Conservation (phyloP, 2,888 invertebrate species). For the Habrosyne pyritoides region DNA sequence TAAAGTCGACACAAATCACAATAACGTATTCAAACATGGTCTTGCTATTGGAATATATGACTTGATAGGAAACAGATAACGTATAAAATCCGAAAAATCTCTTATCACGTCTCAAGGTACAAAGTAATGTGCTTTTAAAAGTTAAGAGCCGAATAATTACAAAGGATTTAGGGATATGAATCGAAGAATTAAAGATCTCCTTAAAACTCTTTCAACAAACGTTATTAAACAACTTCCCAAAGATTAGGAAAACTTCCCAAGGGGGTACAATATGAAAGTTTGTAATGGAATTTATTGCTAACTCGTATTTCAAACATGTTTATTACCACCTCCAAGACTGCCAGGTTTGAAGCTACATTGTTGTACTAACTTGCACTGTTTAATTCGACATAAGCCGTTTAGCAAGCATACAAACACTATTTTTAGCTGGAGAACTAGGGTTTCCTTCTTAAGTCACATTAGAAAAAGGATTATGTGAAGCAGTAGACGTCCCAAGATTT, state of each 20-base stretch:
- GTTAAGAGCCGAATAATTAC: not conserved
- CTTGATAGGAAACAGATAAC: conserved; percentile 11
- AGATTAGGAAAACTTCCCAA: conserved; percentile 16
- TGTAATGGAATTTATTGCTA: conserved; percentile 19
- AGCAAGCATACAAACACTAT: not conserved
- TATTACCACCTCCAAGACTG: conserved; percentile 16
- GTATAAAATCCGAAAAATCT: conserved; percentile 6
- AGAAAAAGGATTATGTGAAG: not conserved
- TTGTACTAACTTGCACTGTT: not conserved
- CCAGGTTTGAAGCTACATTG: not conserved
- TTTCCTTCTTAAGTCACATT: not conserved
- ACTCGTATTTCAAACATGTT: conserved; percentile 25
- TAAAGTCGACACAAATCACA: conserved; percentile 23
- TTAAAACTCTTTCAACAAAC: conserved; percentile 11
- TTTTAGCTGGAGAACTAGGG: not conserved
- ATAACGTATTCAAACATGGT: conserved; percentile 19
- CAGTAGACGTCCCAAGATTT: not conserved
- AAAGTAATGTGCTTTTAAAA: no score
- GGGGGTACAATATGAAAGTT: conserved; percentile 19
- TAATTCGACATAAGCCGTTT: not conserved
- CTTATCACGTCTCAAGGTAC: not conserved
- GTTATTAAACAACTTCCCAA: conserved; percentile 22
- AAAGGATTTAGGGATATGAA: no score
- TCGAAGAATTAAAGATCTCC: not conserved
- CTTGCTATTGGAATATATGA: conserved; percentile 19